Evolutionary conservation across 2,797 vertebrate genomes (phyloP).

Genomic region (Rhincodon typus): DNA sequence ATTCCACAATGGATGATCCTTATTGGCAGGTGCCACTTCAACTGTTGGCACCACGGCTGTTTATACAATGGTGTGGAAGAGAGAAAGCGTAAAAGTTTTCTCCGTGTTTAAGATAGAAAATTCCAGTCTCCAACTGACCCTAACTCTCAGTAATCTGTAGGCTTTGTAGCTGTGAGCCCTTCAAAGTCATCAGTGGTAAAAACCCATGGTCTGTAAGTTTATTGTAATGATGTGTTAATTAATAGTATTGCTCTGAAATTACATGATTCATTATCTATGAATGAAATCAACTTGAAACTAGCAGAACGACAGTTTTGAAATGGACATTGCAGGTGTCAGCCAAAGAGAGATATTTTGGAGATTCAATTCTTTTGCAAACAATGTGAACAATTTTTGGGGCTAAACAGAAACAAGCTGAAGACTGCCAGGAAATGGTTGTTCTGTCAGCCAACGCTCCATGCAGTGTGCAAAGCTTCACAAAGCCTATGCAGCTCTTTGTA

Average conservation of each 20-base stretch:
- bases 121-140: too few species aligned
- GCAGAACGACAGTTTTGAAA: background rate
- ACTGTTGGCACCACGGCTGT: background rate
- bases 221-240: background rate
- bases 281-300: background rate
- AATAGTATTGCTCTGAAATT: background rate
- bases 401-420: background rate
- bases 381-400: background rate
- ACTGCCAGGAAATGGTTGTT: background rate
- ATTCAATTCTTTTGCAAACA: background rate
- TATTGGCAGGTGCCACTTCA: background rate
- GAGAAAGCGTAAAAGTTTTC: background rate
- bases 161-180: background rate
- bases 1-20: background rate
- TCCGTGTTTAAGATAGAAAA: background rate
- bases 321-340: background rate
- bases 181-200: background rate
- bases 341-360: background rate
- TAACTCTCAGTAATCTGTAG: background rate
- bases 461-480: background rate
- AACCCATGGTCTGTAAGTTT: background rate
- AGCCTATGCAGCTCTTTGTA: background rate
- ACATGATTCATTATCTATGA: background rate
- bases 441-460: background rate
- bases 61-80: background rate